A percentile compares a stretch with the other conserved stretches of the same genome.
Conservation (phyloP, 2,113 vertebrate genomes). For the Pseudolaguvia tuberculata region DNA sequence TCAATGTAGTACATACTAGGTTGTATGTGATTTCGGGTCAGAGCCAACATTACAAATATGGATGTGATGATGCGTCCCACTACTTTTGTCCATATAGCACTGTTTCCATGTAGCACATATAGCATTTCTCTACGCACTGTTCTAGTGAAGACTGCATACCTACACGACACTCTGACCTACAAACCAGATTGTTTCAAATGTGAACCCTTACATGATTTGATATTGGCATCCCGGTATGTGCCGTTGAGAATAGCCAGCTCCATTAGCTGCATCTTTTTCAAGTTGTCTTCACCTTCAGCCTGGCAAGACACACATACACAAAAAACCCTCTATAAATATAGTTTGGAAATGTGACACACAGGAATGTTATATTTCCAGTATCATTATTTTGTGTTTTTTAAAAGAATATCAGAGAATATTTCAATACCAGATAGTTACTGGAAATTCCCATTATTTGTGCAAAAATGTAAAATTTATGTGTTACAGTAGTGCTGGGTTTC, state of each 20-base stretch:
- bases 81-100: too few species aligned
- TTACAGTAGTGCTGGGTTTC: slow-evolving; percentile 47
- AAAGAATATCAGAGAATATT: neutral
- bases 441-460: neutral
- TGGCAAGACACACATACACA: slow-evolving; percentile 54
- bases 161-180: slow-evolving; percentile 16
- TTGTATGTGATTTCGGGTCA: too few species aligned
- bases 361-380: neutral
- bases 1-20: too few species aligned
- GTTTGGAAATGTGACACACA: neutral
- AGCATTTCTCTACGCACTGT: too few species aligned
- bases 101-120: too few species aligned
- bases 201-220: slow-evolving; percentile 93
- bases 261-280: slow-evolving; percentile 99
- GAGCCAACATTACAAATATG: too few species aligned
- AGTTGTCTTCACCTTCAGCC: slow-evolving; percentile 98
- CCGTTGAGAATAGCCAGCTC: slow-evolving; percentile 98
- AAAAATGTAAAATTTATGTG: slow-evolving; percentile 10
- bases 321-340: neutral
- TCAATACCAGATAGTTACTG: neutral
- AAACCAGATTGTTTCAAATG: slow-evolving; percentile 42
- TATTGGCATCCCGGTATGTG: slow-evolving; percentile 98
- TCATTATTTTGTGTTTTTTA: neutral
- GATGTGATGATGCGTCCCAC: too few species aligned
- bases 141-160: too few species aligned